Evolutionary conservation across 92 coral and sea anemone genomes (phyloP).

Genomic region (Siderastrea radians): DNA sequence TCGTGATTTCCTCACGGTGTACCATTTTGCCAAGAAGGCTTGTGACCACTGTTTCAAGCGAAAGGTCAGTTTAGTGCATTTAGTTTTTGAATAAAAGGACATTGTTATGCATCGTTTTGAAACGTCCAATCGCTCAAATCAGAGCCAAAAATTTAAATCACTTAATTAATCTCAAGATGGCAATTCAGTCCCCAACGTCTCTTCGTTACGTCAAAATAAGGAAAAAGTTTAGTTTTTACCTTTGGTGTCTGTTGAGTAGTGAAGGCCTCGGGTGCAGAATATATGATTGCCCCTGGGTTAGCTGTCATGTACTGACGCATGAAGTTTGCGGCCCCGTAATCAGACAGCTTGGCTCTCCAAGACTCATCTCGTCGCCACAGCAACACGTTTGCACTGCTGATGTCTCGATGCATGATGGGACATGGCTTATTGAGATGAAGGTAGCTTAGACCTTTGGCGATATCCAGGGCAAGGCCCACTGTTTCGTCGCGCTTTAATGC

Average conservation of each 20-base stretch:
- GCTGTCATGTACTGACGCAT: constrained; percentile 89
- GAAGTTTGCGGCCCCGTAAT: constrained; percentile 95
- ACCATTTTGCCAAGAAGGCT: no score
- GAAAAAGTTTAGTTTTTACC: constrained; percentile 37
- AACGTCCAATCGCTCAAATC: no score
- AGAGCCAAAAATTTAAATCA: no score
- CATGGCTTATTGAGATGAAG: constrained; percentile 87
- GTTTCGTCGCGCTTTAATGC: constrained; percentile 82
- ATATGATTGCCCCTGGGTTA: constrained; percentile 93
- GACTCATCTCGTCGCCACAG: constrained; percentile 87
- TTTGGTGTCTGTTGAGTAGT: constrained; percentile 88
- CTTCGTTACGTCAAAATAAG: no score
- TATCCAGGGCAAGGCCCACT: constrained; percentile 66
- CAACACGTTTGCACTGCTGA: constrained; percentile 93
- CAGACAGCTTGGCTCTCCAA: constrained; percentile 93
- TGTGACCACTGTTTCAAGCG: no score
- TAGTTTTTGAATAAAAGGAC: no score
- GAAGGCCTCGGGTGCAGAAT: constrained; percentile 91
- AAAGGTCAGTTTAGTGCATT: no score
- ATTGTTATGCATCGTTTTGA: no score
- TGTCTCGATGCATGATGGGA: constrained; percentile 94
- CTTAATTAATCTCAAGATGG: no score
- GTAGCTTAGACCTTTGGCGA: constrained; percentile 86
- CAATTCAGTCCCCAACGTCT: no score
- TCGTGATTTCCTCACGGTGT: no score